These are phyloP conservation scores for Pituophis catenifer DNA, from an alignment of 2,113 vertebrate genomes.

Conservation along the genomic window DNA sequence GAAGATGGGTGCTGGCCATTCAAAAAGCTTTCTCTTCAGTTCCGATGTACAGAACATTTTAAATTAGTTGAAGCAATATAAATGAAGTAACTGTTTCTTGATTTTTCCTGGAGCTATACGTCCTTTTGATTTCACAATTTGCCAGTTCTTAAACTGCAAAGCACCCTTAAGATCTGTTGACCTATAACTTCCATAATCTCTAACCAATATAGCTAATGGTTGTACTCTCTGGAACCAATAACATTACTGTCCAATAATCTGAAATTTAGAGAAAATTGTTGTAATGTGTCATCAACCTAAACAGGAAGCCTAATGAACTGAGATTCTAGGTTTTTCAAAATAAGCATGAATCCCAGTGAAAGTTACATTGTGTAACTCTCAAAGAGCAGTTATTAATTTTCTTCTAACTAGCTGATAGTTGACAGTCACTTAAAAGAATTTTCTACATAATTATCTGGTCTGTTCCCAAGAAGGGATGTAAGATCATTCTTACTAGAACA, in stretches of 20 bases:
- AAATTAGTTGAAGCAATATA: background rate
- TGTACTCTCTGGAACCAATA: background rate
- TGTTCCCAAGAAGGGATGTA: slow-evolving; percentile 51
- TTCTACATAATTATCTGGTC: slow-evolving; percentile 48
- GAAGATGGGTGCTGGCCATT: background rate
- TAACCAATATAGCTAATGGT: background rate
- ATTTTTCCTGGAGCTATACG: background rate
- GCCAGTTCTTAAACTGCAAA: background rate
- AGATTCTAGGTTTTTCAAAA: slow-evolving; percentile 15
- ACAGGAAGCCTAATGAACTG: slow-evolving; percentile 4
- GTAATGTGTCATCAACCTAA: slow-evolving; percentile 24
- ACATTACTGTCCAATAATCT: background rate
- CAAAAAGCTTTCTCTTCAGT: background rate
- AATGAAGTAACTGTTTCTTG: background rate
- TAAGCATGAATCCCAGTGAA: slow-evolving; percentile 43
- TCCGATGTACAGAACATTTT: background rate
- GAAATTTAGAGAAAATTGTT: background rate
- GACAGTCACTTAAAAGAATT: slow-evolving; percentile 61
- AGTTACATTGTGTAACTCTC: slow-evolving; percentile 58
- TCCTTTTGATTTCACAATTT: background rate
- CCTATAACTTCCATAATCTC: background rate
- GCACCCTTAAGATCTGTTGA: background rate
- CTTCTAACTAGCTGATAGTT: slow-evolving; percentile 55
- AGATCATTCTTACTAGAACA: slow-evolving; percentile 45
- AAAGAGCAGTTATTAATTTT: slow-evolving; percentile 59